Conservation (phyloP, 2,888 invertebrate genomes). For the Drosophila macrospina region DNA sequence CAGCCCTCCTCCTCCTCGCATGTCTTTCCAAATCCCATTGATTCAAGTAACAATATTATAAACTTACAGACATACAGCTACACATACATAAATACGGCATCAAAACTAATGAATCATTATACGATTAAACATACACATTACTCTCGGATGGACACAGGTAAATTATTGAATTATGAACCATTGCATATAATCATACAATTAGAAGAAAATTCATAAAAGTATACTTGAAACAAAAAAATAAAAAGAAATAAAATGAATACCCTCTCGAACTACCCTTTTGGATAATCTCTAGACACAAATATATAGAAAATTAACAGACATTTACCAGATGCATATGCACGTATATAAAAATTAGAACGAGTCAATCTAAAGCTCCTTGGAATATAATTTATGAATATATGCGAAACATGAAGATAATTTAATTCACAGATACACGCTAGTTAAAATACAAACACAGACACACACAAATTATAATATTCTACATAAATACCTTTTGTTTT, state of each 20-base stretch:
- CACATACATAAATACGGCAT: slow-evolving; percentile 10
- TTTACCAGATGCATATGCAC: slow-evolving; percentile 25
- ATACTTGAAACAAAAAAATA: slow-evolving; percentile 46
- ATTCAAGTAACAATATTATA: neutral
- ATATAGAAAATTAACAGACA: slow-evolving; percentile 53
- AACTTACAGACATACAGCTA: neutral
- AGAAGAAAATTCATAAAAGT: slow-evolving; percentile 37
- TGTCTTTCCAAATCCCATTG: slow-evolving; percentile 6
- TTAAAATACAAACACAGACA: slow-evolving; percentile 34
- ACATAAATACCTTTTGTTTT: slow-evolving; percentile 45
- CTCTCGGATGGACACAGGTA: slow-evolving; percentile 68
- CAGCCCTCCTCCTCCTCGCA: neutral
- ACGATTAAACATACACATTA: slow-evolving; percentile 34
- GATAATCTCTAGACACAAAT: slow-evolving; percentile 59
- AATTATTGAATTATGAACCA: slow-evolving; percentile 43
- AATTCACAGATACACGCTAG: slow-evolving; percentile 40
- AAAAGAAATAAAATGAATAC: slow-evolving; percentile 27
- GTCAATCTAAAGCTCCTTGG: slow-evolving; percentile 23
- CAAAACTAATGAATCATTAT: slow-evolving; percentile 22
- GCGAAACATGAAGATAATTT: slow-evolving; percentile 26
- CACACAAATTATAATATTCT: slow-evolving; percentile 26
- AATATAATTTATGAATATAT: slow-evolving; percentile 31
- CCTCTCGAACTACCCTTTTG: slow-evolving; percentile 41
- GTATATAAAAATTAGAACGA: slow-evolving; percentile 20
- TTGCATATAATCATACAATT: slow-evolving; percentile 58